Evolutionary conservation across 2,797 vertebrate genomes (phyloP), one percentile per base, ranked within the genome.

Genomic region (Muraenolepis orangiensis): DNA sequence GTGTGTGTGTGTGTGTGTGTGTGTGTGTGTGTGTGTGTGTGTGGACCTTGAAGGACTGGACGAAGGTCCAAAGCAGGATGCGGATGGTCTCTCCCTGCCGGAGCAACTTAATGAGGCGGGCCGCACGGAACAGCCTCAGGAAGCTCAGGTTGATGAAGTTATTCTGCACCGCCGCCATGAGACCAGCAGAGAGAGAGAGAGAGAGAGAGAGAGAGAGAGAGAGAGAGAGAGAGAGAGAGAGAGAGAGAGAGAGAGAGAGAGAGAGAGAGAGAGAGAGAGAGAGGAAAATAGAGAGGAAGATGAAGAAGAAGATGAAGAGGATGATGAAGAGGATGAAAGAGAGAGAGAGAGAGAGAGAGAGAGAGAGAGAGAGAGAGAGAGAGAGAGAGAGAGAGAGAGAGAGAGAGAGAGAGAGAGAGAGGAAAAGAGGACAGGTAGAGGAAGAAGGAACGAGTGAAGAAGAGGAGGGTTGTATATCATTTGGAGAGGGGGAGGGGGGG

Each of bases 131-230:
- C 81, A 98, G 95, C 89, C 96, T 95, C 84, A 98, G 95, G 91
- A 98, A 98, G 87, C 97, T 97, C 84, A 98, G 92, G 93, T 97
- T 98, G 93, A 98, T 98, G 93, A 97, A 96, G 93, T 97, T 97
- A 88, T 96, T 95, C 96, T 97, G 93, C 61, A 91, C 77, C 66
- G 77, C 68, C 76, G 80, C 71, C 81, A 76, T 74, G 80, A 77
- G 38, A 81, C 74, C 74, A 77, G 66, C 80, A 72, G 29, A 81
- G 64, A 84, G 78, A 76, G 64, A 81, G 74, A 82, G 7, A 78
- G 29, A 57, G 30, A 69, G 31, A 67, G 40, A 57, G 23, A 76
- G 16, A 46, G 42, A 42, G 23, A 69, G 32, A 66, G 16, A 72
- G 57, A 71, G 18, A 38, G 12, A 76, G 3, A 73, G 34, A 72